These are phyloP conservation scores for Mesitornis unicolor DNA, from an alignment of 2,113 vertebrate species.

Conservation along the genomic window DNA sequence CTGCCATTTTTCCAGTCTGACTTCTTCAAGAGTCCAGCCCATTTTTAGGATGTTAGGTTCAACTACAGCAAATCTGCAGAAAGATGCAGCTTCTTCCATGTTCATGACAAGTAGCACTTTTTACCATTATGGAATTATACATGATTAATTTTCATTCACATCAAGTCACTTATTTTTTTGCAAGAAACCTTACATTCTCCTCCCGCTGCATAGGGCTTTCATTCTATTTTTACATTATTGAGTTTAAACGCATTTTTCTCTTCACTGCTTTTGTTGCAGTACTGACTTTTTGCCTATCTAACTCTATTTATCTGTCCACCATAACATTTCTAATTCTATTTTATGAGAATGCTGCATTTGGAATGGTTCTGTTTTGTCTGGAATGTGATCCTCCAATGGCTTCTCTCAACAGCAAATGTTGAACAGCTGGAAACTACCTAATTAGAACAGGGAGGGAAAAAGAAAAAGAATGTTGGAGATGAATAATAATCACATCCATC, in stretches of 20 bases:
- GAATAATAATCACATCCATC: slow-evolving; percentile 60
- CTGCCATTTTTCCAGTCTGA: not conserved
- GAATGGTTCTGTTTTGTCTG: not conserved
- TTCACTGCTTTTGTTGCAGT: not conserved
- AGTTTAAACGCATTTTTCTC: not conserved
- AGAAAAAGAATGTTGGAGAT: slow-evolving; percentile 1
- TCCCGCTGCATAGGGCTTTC: not conserved
- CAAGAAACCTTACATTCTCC: not conserved
- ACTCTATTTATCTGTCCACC: not conserved
- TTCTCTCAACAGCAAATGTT: slow-evolving; percentile 19
- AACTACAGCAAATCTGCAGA: not conserved
- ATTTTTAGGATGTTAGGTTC: not conserved
- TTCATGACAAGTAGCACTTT: not conserved
- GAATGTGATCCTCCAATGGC: not conserved
- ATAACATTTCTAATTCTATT: not conserved
- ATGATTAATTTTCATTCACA: not conserved
- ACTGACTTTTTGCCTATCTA: not conserved
- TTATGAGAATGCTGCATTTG: not conserved
- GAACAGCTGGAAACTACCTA: slow-evolving; percentile 63
- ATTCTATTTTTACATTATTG: not conserved
- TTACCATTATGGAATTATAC: not conserved
- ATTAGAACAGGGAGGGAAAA: slow-evolving; percentile 24
- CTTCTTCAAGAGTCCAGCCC: not conserved
- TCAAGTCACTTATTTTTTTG: not conserved
- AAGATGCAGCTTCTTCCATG: not conserved